These are phyloP conservation scores for Brachyrhaphis roseni DNA, from an alignment of 2,797 vertebrate species.

Conservation along the genomic window DNA sequence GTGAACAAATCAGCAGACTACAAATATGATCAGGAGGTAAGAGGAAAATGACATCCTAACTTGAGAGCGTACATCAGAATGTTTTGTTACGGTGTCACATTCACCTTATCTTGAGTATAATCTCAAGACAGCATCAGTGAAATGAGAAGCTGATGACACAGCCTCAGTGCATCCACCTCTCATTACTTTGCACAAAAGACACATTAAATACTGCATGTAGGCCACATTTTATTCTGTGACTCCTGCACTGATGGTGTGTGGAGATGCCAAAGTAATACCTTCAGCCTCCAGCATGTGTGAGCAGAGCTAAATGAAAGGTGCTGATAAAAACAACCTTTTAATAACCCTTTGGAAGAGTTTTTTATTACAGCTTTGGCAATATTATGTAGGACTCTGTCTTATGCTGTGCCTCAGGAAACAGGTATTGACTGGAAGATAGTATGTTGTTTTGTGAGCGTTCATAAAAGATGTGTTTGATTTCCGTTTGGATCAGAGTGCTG, in stretches of 20 bases:
- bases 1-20: background rate
- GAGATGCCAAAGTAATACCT: constrained; percentile 14
- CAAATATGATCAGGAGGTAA: background rate
- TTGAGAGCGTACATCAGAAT: constrained; percentile 38
- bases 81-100: constrained; percentile 25
- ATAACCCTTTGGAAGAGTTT: constrained; percentile 53
- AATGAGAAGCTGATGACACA: constrained; percentile 37
- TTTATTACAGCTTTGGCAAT: constrained; percentile 56
- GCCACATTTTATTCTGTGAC: constrained; percentile 26
- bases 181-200: constrained; percentile 31
- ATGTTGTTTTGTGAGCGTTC: background rate
- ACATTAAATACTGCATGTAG: constrained; percentile 34
- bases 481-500: constrained; percentile 42
- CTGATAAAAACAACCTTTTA: constrained; percentile 47
- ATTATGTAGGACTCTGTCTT: constrained; percentile 31
- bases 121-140: constrained; percentile 30
- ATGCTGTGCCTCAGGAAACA: constrained; percentile 26
- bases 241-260: constrained; percentile 28
- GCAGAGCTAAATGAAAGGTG: constrained; percentile 51
- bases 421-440: constrained; percentile 39
- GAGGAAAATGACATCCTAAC: constrained; percentile 34
- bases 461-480: constrained; percentile 62
- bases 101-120: constrained; percentile 24
- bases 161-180: constrained; percentile 15
- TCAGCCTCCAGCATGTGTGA: background rate